These are phyloP conservation scores for Rotaria sp. DNA, from an alignment of 2,888 invertebrate genomes.

Conservation along the genomic window DNA sequence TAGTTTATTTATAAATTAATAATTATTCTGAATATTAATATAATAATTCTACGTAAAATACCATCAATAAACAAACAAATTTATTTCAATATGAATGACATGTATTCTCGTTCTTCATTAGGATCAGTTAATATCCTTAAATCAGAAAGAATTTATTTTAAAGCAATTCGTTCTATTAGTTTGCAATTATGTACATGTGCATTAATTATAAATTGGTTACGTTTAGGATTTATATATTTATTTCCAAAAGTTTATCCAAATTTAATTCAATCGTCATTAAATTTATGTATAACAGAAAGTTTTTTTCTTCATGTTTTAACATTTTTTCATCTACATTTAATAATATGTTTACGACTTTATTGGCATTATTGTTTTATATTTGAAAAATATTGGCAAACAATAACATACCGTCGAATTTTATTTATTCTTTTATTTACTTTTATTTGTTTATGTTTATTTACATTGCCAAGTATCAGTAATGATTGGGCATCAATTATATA, in stretches of 20 bases:
- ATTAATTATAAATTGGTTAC: background rate
- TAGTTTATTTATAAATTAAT: background rate
- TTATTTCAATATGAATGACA: background rate
- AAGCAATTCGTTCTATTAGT: background rate
- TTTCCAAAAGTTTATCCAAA: background rate
- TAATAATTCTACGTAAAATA: background rate
- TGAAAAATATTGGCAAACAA: constrained; percentile 10
- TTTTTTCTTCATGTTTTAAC: background rate
- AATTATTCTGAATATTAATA: too few relatives aligned
- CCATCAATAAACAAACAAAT: background rate
- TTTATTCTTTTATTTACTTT: background rate
- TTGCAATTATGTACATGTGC: background rate
- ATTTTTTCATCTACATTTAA: background rate
- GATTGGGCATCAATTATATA: background rate
- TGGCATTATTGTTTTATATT: constrained; percentile 4
- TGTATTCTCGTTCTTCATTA: background rate
- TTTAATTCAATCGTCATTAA: background rate
- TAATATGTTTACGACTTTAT: background rate
- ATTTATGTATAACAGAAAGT: background rate
- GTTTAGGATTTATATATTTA: background rate
- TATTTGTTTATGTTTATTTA: background rate
- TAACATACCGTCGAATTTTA: background rate
- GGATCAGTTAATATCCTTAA: background rate
- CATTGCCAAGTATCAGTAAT: background rate
- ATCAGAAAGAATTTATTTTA: background rate